Percentiles rank a stretch among this genome's conserved stretches.
These are phyloP conservation scores for Notospermus geniculatus DNA, from an alignment of 1,140 invertebrate genomes.

Conservation along the genomic window DNA sequence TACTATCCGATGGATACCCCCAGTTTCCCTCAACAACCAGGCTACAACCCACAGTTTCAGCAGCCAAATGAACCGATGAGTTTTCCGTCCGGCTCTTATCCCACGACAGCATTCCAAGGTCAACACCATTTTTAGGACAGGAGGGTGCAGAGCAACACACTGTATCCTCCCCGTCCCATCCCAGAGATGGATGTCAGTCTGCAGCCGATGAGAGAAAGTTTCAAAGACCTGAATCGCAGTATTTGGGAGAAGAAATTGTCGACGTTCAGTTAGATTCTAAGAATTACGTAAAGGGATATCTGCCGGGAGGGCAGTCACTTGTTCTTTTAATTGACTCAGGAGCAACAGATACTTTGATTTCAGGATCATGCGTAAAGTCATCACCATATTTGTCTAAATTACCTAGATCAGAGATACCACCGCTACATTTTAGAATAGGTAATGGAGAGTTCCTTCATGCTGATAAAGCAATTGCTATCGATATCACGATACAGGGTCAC, in stretches of 20 bases:
- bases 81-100: too few relatives aligned
- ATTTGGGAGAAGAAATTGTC: not conserved
- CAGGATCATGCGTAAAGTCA: not conserved
- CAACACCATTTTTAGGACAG: not conserved
- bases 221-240: not conserved
- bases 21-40: too few relatives aligned
- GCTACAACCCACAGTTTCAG: too few relatives aligned
- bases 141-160: not conserved
- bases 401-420: not conserved
- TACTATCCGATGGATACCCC: too few relatives aligned
- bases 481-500: not conserved
- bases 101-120: not conserved
- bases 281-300: too few relatives aligned
- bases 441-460: not conserved
- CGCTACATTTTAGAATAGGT: not conserved
- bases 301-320: not conserved
- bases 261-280: not conserved
- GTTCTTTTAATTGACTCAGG: not conserved
- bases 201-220: not conserved
- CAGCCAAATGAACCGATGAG: too few relatives aligned
- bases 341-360: not conserved
- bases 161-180: not conserved
- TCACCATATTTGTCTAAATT: not conserved
- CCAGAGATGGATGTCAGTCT: not conserved
- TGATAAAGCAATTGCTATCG: not conserved